Evolutionary conservation across 2,888 invertebrate species (phyloP), one percentile per base, ranked within the genome.

Genomic region (Mycalesis mineus): DNA sequence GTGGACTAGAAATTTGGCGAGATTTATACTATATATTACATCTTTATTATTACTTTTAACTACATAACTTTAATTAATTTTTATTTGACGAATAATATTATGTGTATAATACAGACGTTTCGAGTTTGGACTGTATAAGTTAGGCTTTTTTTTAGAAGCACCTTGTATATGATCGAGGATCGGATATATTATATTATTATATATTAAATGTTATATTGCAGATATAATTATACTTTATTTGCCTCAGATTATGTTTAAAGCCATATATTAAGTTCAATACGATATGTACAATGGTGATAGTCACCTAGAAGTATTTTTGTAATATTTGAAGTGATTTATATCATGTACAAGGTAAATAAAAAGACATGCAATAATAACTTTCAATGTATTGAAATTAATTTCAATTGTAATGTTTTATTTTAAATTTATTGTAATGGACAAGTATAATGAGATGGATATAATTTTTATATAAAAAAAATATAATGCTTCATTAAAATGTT

Each of bases 401-500:
- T 59, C 56, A 22, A 42, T 47, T 44, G 44, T 49, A n/a, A 47
- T 64, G 22, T 22, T 64, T 64, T 61, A 60, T 67, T 66, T 70
- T 57, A 63, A 61, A 61, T 65, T 62, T 75, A 75, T 79, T 77
- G 75, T 79, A 78, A 71, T 67, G 67, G 72, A 82, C 78, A 78
- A 77, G 71, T 84, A 77, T 81, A 78, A 77, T 77, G 71, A 82
- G 83, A 81, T 82, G 81, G 82, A 82, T 85, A 82, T 86, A 84
- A 85, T 84, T 88, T 83, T 88, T 80, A 22, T 79, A 80, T 77
- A 81, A 61, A 81, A 85, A 83, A 84, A 78, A 76, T 77, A 82
- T 78, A 84, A 80, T 74, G 86, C 86, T 62, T 62, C 55, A 60
- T 60, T 86, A 83, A 72, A 67, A 70, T 62, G 68, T 64, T 47